Evolutionary conservation across 2,797 vertebrate species (phyloP).

Genomic region (Okamejei kenojei): DNA sequence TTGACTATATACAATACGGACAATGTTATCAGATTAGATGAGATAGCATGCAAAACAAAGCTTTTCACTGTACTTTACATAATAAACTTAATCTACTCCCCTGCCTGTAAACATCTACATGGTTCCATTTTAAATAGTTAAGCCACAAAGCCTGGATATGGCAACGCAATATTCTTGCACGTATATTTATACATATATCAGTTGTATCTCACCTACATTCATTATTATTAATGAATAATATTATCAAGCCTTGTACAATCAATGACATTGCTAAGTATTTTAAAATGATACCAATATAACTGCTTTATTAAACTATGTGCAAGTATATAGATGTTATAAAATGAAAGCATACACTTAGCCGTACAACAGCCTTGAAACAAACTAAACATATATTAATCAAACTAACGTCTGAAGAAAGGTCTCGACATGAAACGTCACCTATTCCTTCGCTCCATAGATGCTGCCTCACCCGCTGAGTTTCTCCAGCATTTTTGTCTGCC

Average conservation of each 20-base stretch:
- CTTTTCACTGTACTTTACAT: too few species aligned
- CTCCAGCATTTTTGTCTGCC: too few species aligned
- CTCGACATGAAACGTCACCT: too few species aligned
- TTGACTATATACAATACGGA: too few species aligned
- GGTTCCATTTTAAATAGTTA: not conserved
- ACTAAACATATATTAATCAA: too few species aligned
- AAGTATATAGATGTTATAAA: not conserved
- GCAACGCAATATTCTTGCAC: not conserved
- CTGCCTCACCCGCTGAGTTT: too few species aligned
- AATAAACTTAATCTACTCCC: too few species aligned
- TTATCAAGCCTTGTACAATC: constrained; percentile 20
- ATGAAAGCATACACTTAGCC: not conserved
- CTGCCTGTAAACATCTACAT: not conserved
- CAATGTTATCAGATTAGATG: too few species aligned
- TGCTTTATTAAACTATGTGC: not conserved
- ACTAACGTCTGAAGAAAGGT: too few species aligned
- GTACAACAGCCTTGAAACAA: not conserved
- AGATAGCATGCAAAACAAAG: too few species aligned
- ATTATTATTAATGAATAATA: too few species aligned
- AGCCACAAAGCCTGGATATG: not conserved
- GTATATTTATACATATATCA: not conserved
- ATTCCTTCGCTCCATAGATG: too few species aligned
- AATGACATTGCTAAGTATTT: not conserved
- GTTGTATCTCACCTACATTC: not conserved
- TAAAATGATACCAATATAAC: not conserved